Evolutionary conservation across 2,888 invertebrate genomes (phyloP).

Genomic region (Ceraclea dissimilis): DNA sequence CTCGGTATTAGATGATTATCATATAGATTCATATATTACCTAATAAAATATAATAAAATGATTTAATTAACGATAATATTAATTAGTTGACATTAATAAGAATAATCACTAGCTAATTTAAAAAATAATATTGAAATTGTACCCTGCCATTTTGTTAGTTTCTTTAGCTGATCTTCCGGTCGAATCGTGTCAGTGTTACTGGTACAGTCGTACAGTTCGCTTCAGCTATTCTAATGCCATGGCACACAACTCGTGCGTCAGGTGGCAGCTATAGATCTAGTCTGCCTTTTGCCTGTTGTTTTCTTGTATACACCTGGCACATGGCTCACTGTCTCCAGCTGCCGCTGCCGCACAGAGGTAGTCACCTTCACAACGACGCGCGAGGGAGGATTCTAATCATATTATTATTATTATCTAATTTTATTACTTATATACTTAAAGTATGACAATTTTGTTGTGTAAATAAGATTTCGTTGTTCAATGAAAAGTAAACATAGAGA

Average conservation of each 20-base stretch:
- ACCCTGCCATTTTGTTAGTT: conserved; percentile 25
- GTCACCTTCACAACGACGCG: not conserved
- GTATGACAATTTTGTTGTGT: conserved; percentile 29
- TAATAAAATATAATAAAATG: conserved; percentile 24
- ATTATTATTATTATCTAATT: conserved; percentile 9
- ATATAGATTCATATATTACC: conserved; percentile 27
- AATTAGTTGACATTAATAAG: conserved; percentile 29
- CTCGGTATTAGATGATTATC: conserved; percentile 26
- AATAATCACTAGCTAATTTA: conserved; percentile 27
- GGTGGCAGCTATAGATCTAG: too few relatives aligned
- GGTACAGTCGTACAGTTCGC: conserved; percentile 17
- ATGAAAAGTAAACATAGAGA: conserved; percentile 23
- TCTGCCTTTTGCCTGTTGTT: too few relatives aligned
- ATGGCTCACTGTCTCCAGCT: not conserved
- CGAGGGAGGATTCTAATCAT: conserved; percentile 30
- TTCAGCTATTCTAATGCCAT: conserved; percentile 13
- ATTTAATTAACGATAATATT: conserved; percentile 26
- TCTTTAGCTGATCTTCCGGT: conserved; percentile 20
- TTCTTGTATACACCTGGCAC: not conserved
- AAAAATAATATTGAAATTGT: conserved; percentile 25
- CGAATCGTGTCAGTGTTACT: too few relatives aligned
- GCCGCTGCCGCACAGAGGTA: not conserved
- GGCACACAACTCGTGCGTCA: too few relatives aligned
- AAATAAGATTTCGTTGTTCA: conserved; percentile 33
- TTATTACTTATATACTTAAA: conserved; percentile 11